phyloP scores from a whole-genome alignment of 2,888 invertebrate species.

The Drosophila mulleri region DNA sequence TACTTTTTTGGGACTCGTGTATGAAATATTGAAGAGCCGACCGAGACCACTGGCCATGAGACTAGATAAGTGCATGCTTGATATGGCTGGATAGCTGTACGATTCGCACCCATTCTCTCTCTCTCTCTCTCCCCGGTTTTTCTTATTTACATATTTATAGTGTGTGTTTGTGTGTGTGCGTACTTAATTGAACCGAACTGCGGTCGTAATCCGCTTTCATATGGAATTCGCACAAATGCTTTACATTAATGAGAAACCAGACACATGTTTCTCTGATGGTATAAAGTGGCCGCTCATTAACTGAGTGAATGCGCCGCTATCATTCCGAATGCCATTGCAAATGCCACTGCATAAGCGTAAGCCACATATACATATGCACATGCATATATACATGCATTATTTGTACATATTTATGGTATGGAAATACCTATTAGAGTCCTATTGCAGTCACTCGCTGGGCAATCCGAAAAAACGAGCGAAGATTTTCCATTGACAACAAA shows the following conservation, averaged over 20 bases:
- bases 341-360: constrained; percentile 1
- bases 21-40: constrained; percentile 31
- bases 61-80: constrained; percentile 18
- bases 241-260: constrained; percentile 35
- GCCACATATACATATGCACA: not conserved
- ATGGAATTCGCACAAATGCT: constrained; percentile 8
- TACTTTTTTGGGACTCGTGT: constrained; percentile 19
- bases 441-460: not conserved
- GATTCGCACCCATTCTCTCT: no score
- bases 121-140: not conserved
- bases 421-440: not conserved
- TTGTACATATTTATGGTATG: not conserved
- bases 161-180: not conserved
- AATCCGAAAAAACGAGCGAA: no score
- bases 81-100: not conserved
- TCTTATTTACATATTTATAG: not conserved
- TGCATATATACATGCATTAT: not conserved
- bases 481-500: not conserved
- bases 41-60: constrained; percentile 14
- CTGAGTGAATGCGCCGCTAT: not conserved
- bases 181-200: constrained; percentile 6
- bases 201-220: constrained; percentile 13
- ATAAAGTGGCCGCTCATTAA: constrained; percentile 11
- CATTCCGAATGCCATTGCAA: constrained; percentile 1
- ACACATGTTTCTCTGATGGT: constrained; percentile 29